Conservation (phyloP, 2,113 vertebrate genomes). For the Mustela lutreola region DNA sequence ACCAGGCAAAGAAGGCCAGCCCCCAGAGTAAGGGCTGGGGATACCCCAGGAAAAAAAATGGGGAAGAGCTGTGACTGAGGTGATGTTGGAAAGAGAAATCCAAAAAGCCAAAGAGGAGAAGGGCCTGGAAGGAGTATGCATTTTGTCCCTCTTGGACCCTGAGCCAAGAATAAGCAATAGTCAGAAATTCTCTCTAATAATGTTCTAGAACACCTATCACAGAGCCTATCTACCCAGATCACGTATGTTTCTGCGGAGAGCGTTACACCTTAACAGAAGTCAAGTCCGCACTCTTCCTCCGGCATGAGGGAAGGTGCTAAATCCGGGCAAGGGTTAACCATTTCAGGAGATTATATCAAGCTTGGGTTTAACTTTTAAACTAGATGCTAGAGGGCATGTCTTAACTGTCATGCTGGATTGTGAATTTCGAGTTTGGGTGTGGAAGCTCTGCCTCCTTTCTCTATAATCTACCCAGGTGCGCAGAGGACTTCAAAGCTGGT, state of each 20-base stretch:
- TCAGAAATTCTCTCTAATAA: neutral
- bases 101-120: neutral
- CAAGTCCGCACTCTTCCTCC: conserved; percentile 22
- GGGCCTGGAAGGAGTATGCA: neutral
- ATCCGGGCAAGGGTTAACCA: conserved; percentile 84
- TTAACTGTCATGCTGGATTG: conserved; percentile 86
- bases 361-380: conserved; percentile 86
- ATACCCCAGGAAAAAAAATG: neutral
- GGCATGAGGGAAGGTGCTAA: conserved; percentile 53
- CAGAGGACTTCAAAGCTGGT: conserved; percentile 86
- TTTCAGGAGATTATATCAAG: conserved; percentile 80
- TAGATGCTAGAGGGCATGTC: conserved; percentile 87
- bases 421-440: conserved; percentile 88
- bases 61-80: neutral
- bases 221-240: neutral
- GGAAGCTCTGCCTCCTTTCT: conserved; percentile 84
- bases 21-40: neutral
- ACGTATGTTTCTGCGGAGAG: neutral
- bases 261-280: neutral
- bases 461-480: conserved; percentile 88
- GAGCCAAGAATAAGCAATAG: neutral
- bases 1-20: neutral
- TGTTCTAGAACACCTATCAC: neutral
- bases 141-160: neutral
- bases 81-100: conserved; percentile 2